Conservation (phyloP, 2,888 invertebrate species). For the Erebia epiphron region DNA sequence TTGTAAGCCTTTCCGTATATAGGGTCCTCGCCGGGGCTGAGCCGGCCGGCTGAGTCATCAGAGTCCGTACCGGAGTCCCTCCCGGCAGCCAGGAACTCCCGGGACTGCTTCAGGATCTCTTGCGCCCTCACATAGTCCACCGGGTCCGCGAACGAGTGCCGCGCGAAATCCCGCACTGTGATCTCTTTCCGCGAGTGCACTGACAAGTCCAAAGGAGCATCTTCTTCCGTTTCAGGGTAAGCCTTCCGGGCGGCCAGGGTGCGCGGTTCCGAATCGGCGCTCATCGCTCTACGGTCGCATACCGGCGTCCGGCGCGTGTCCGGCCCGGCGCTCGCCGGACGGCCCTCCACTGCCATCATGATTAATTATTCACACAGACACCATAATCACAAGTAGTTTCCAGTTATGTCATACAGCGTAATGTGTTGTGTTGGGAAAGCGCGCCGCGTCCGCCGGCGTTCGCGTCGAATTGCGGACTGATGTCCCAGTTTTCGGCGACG, state of each 20-base stretch:
- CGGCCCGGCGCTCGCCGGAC: slow-evolving; percentile 71
- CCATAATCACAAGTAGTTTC: slow-evolving; percentile 71
- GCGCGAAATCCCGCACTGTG: slow-evolving; percentile 77
- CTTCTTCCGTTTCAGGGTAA: slow-evolving; percentile 81
- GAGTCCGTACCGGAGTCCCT: slow-evolving; percentile 90
- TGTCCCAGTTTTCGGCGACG: slow-evolving; percentile 85
- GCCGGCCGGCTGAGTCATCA: slow-evolving; percentile 89
- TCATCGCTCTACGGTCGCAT: slow-evolving; percentile 62
- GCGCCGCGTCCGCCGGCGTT: slow-evolving; percentile 73
- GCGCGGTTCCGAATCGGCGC: slow-evolving; percentile 70
- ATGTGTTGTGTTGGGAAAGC: slow-evolving; percentile 55
- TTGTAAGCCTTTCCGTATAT: slow-evolving; percentile 88
- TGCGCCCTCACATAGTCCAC: slow-evolving; percentile 76
- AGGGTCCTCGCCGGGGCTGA: slow-evolving; percentile 83
- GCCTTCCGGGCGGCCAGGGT: slow-evolving; percentile 80
- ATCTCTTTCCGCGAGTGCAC: slow-evolving; percentile 78
- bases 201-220: slow-evolving; percentile 91
- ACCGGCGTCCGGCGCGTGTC: slow-evolving; percentile 61
- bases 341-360: slow-evolving; percentile 80
- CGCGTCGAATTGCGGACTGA: slow-evolving; percentile 83
- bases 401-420: slow-evolving; percentile 79
- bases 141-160: slow-evolving; percentile 77
- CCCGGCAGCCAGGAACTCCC: slow-evolving; percentile 77
- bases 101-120: slow-evolving; percentile 77
- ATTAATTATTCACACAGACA: slow-evolving; percentile 70